phyloP scores from a whole-genome alignment of 2,797 vertebrate species.

The Poeciliopsis gracilis region DNA sequence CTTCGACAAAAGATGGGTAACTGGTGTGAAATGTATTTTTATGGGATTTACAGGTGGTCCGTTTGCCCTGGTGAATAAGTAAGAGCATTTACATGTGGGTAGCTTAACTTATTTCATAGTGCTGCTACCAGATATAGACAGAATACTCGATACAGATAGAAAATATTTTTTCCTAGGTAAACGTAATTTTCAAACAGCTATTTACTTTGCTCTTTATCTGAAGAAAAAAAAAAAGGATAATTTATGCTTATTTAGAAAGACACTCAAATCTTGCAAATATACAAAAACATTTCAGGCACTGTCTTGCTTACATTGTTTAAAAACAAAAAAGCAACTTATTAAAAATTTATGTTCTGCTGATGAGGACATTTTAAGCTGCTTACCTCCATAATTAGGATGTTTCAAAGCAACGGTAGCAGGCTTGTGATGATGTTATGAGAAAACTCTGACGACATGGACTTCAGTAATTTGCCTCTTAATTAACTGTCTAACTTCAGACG shows the following conservation, averaged over 20 bases:
- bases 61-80: conserved; percentile 7
- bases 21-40: conserved; percentile 26
- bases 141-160: not conserved
- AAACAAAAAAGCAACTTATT: not conserved
- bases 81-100: conserved; percentile 21
- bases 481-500: not conserved
- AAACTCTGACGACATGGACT: not conserved
- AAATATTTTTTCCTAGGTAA: not conserved
- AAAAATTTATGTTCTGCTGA: not conserved
- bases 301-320: not conserved
- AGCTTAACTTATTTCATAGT: not conserved
- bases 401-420: not conserved
- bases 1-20: conserved; percentile 49
- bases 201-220: not conserved
- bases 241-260: not conserved
- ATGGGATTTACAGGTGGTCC: conserved; percentile 17
- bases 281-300: not conserved
- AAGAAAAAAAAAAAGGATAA: not conserved
- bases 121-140: too few relatives aligned
- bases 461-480: not conserved
- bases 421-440: not conserved
- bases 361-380: not conserved
- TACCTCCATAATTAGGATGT: not conserved
- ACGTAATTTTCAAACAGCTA: not conserved
- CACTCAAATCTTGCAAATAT: not conserved